These are phyloP conservation scores for Mastomys coucha DNA, from an alignment of 2,113 vertebrate species.

Conservation along the genomic window DNA sequence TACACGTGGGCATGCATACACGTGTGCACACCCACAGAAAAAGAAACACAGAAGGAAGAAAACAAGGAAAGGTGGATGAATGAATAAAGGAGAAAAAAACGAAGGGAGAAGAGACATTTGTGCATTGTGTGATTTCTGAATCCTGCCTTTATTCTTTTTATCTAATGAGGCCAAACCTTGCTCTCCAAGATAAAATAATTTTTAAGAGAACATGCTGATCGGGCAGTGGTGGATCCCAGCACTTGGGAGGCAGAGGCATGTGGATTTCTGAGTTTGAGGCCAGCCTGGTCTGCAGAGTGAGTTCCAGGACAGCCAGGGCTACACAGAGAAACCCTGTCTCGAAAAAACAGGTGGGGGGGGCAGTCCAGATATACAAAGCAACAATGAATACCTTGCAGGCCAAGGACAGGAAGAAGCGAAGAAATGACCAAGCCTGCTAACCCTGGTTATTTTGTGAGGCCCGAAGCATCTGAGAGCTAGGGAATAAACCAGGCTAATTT, in stretches of 20 bases:
- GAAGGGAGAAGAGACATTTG: not conserved
- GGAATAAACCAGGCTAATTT: not conserved
- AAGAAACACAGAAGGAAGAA: not conserved
- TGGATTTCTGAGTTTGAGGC: no score
- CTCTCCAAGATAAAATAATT: slow-evolving; percentile 43
- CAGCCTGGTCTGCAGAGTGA: no score
- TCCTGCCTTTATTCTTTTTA: not conserved
- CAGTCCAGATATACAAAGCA: not conserved
- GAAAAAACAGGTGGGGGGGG: not conserved
- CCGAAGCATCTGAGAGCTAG: not conserved
- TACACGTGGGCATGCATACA: no score
- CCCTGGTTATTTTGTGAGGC: not conserved
- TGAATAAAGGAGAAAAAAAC: not conserved
- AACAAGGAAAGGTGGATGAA: not conserved
- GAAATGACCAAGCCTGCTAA: not conserved
- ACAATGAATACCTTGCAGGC: slow-evolving; percentile 40
- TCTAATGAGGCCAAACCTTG: slow-evolving; percentile 35
- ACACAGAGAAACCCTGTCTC: no score
- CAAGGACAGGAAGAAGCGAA: not conserved
- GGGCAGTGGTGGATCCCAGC: no score
- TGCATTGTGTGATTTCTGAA: not conserved
- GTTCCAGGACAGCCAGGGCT: no score
- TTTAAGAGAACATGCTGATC: not conserved
- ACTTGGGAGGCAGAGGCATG: no score
- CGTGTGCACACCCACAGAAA: not conserved